Evolutionary conservation across 2,113 vertebrate genomes (phyloP), one percentile per base, ranked within the genome.

Genomic region (Gnathonemus longibarbis): DNA sequence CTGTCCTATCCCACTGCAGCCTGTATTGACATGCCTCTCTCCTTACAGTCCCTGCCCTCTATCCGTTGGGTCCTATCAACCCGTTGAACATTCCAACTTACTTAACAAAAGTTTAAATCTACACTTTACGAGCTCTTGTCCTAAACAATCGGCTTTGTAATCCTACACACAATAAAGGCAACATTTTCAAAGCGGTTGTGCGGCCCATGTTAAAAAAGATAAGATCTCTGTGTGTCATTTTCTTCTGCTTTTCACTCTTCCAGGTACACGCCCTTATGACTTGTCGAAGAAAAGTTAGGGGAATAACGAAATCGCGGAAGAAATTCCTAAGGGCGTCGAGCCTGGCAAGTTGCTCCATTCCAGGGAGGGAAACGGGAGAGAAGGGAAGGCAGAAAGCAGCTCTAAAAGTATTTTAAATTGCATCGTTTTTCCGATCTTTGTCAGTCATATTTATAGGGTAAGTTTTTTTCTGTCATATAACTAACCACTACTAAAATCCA

Each of bases 211-310:
- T 70, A 13, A 31, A 31, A 70, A 70, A 31, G 62, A 70, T 42
- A n/a, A 24, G 31, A 24, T 49, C 11, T 53, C 19, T 19, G 52
- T 58, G 11, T 66, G 58, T 70, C 62, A 27, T 58, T 91, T 92
- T 92, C 90, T 88, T 88, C n/a, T 92, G 89, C 91, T 92, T 93
- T 90, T 89, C 92, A 42, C 90, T 93, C 92, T 91, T 90, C 93
- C 94, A 94, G 93, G 95, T 95, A 94, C 95, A 95, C 96, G 95
- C 96, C 96, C 95, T 96, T 95, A 35, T 95, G 94, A 95, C 94
- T 95, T 95, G 95, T 95, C 93, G 95, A 92, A 93, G 94, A 48
- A 42, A 42, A 80, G 90, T 93, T 95, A 11, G 89, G 91, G 91
- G 90, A 92, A 93, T 93, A 6, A 56, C 89, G 88, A 95, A 95